Evolutionary conservation across 1,140 invertebrate species (phyloP), one percentile per base, ranked within the genome.

Genomic region (Alviniconcha marisindica): DNA sequence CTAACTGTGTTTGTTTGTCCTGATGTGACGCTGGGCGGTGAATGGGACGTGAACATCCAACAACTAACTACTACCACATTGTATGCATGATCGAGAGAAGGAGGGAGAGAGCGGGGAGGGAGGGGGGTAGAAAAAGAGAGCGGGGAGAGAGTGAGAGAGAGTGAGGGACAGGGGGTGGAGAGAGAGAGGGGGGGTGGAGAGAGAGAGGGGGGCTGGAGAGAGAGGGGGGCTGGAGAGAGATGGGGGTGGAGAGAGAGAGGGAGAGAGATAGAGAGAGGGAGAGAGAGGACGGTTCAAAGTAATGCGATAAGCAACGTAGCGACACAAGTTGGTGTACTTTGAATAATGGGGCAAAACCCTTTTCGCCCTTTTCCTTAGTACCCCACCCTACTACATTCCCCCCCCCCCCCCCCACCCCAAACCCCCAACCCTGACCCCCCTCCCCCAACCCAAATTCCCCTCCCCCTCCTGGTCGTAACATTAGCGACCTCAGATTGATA

Each of bases 321-420:
- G 78, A 31, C 31, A 31, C 24, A 28, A 44, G 78, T 66, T 21
- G 60, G 78, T 80, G 36, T 80, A 60, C 78, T 66, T 33, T 78
- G 56, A 66, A 69, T 80, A 80, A 80, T 80, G 56, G 69, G 56
- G 78, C 78, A 42, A 66, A 14, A 80, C 28, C 3, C 42, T 56
- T 10, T 24, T 36, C 38, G 36, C 63, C 36, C 38, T 51, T 60
- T 28, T 18, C 77, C 83, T 33, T 24, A 21, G 33, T 14, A n/a
- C 21, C 31, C 38, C 28, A n/a, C 63, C 31, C 10, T 31, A 51
- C 7, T 51, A 51, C 48, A 7, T 7, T 51, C 48, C 10, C 21
- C 48, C 7, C 48, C 48, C 83, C 87, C 87, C 87, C 66, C n/a
- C 66, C n/a, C n/a, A 28, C 66, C 66, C 14, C n/a, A 36, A 31